Evolutionary conservation across 2,888 invertebrate genomes (phyloP), one percentile per base, ranked within the genome.

Genomic region (Erpobdella octoculata): DNA sequence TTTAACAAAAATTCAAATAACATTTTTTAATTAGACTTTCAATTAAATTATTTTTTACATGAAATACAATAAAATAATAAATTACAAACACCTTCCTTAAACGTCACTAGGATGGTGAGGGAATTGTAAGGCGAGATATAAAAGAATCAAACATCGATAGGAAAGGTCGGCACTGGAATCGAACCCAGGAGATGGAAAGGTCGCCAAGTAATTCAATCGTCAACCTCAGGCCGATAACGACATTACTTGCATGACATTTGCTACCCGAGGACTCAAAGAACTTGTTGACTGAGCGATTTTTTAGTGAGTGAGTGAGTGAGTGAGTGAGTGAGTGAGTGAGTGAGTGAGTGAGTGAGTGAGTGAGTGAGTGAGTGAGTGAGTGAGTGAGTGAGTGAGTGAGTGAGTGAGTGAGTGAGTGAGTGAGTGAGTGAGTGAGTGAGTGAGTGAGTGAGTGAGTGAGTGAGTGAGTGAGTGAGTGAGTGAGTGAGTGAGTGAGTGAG

Each of bases 361-460:
- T 62, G 62, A 35, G 15, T 62, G 33, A 35, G 15, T 62, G 62
- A 62, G 15, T 62, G 62, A 62, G 15, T 62, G 62, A 62, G 15
- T 62, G 62, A 62, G 15, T 33, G 33, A 62, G 15, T 33, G 62
- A 62, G 15, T 62, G 62, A 62, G 15, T 33, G 62, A 62, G 15
- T 62, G 62, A 62, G 35, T 62, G 62, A 62, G 35, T 62, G 62
- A 62, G 35, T 62, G 62, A 62, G 35, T 62, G 62, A 62, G 35
- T 62, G n/a, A n/a, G 35, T 62, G 62, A 62, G 35, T 62, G 62
- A 62, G 35, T 62, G 62, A 62, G 35, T 62, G 62, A 62, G 35
- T 62, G 62, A 62, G 35, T 62, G 62, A 62, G 35, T 62, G 46
- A 41, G n/a, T 41, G 46, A 41, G n/a, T n/a, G n/a, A n/a, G 53